These are phyloP conservation scores for Tinea trinotella DNA, from an alignment of 2,888 invertebrate genomes.

Conservation along the genomic window DNA sequence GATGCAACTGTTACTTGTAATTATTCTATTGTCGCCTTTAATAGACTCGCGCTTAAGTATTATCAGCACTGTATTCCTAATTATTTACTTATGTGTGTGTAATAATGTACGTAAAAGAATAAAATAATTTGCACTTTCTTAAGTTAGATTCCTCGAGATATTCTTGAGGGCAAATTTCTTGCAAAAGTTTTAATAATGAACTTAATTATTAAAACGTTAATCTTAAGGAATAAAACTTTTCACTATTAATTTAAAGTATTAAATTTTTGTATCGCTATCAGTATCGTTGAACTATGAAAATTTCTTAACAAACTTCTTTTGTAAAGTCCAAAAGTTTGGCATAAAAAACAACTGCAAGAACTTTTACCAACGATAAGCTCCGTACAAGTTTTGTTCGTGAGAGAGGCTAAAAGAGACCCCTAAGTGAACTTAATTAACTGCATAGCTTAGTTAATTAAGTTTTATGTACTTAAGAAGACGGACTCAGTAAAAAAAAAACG, in stretches of 20 bases:
- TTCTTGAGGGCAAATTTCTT: too few relatives aligned
- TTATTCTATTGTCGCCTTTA: too few relatives aligned
- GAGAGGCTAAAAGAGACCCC: conserved; percentile 12
- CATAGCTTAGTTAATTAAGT: conserved; percentile 21
- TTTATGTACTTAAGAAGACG: conserved; percentile 15
- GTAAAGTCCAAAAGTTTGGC: conserved; percentile 3
- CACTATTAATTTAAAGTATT: neutral
- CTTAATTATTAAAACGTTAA: neutral
- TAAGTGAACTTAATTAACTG: conserved; percentile 22
- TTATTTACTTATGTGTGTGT: too few relatives aligned
- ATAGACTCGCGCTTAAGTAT: too few relatives aligned
- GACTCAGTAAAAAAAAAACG: neutral
- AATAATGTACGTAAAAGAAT: too few relatives aligned
- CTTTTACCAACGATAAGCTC: conserved; percentile 20
- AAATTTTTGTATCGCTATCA: conserved; percentile 1
- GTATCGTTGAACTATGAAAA: conserved; percentile 13
- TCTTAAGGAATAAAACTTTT: neutral
- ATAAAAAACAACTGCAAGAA: conserved; percentile 16
- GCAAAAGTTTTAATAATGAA: too few relatives aligned
- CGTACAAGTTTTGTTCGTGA: conserved; percentile 19
- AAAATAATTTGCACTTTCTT: too few relatives aligned
- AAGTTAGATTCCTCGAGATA: too few relatives aligned
- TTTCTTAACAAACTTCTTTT: conserved; percentile 16
- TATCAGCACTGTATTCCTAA: too few relatives aligned
- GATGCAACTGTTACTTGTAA: too few relatives aligned